Evolutionary conservation across 1,140 invertebrate genomes (phyloP).

Genomic region (Solenopsis fugax): DNA sequence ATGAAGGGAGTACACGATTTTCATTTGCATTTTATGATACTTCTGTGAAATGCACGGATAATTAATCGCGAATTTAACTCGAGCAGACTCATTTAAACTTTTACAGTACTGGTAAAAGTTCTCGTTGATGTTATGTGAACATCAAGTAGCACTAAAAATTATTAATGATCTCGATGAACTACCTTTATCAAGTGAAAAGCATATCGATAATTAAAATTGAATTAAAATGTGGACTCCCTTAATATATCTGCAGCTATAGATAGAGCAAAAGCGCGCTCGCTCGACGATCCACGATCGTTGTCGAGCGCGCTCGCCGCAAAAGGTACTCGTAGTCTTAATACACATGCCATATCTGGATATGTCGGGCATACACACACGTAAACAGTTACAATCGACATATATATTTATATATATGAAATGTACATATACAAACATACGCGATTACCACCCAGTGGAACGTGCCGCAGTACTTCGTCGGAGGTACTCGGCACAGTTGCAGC

Average conservation of each 20-base stretch:
- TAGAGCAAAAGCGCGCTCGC: slow-evolving; percentile 1
- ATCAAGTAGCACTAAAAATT: background rate
- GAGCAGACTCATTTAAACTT: background rate
- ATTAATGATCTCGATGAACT: background rate
- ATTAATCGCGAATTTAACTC: background rate
- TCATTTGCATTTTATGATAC: slow-evolving; percentile 12
- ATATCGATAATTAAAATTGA: background rate
- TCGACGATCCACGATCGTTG: slow-evolving; percentile 21
- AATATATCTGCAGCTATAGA: slow-evolving; percentile 19
- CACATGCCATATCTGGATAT: slow-evolving; percentile 84
- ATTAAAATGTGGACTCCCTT: slow-evolving; percentile 52
- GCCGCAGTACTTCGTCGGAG: slow-evolving; percentile 55
- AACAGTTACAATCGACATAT: slow-evolving; percentile 84
- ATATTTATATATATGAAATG: slow-evolving; percentile 72
- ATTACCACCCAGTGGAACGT: slow-evolving; percentile 66
- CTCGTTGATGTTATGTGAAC: background rate
- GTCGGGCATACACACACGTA: slow-evolving; percentile 86
- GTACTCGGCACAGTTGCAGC: slow-evolving; percentile 70
- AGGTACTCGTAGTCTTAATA: slow-evolving; percentile 75
- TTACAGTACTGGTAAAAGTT: background rate
- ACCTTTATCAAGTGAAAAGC: background rate
- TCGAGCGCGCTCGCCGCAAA: slow-evolving; percentile 8
- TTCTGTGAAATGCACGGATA: no score
- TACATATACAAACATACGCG: slow-evolving; percentile 85
- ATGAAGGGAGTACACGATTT: slow-evolving; percentile 52